phyloP scores from a whole-genome alignment of 2,797 vertebrate genomes.

The Iguana delicatissima region DNA sequence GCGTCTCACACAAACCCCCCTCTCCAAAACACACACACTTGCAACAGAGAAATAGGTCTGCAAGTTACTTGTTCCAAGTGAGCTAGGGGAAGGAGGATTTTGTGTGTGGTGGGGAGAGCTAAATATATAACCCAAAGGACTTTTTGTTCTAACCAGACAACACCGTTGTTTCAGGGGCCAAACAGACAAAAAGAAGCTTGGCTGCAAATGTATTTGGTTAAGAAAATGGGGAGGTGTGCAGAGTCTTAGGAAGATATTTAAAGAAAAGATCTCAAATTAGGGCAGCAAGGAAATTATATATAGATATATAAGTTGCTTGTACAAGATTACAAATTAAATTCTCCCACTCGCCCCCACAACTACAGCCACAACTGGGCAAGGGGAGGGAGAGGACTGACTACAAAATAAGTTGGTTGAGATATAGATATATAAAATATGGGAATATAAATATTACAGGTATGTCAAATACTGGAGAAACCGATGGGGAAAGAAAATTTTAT shows the following conservation, averaged over 20 bases:
- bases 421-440: slow-evolving; percentile 6
- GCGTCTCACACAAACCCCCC: too few relatives aligned
- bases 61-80: neutral
- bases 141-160: neutral
- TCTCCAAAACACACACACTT: too few relatives aligned
- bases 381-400: neutral
- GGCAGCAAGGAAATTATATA: neutral
- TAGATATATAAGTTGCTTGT: neutral
- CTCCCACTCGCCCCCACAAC: fast-evolving
- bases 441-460: slow-evolving; percentile 12
- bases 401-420: neutral
- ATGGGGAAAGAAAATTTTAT: neutral
- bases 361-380: too few relatives aligned
- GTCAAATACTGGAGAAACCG: neutral
- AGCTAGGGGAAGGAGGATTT: neutral
- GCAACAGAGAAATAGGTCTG: too few relatives aligned
- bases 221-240: neutral
- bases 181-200: neutral
- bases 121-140: neutral
- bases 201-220: slow-evolving; percentile 17
- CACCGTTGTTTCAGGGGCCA: too few relatives aligned
- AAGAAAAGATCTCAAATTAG: neutral
- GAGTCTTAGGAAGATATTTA: neutral
- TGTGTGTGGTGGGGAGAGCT: too few relatives aligned
- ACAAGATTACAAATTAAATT: fast-evolving